Evolutionary conservation across 1,140 invertebrate genomes (phyloP).

Genomic region (Akabosia matsudoensis): DNA sequence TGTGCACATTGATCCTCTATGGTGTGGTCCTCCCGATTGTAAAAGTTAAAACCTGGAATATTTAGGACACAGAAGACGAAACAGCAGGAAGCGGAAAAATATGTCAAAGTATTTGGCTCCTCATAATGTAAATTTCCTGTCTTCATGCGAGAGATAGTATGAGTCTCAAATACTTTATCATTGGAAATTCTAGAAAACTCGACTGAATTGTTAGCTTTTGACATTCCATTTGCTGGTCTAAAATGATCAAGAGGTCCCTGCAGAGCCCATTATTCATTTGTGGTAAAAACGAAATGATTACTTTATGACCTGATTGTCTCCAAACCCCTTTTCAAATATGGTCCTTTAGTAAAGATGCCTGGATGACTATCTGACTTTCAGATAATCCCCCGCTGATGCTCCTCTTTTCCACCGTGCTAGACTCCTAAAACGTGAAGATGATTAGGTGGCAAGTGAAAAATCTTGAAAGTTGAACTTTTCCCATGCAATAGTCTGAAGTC

Average conservation of each 20-base stretch:
- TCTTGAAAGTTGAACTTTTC: too few species aligned
- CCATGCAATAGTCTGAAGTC: too few species aligned
- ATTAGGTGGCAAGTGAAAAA: too few species aligned
- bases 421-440: neutral
- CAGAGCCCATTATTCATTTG: neutral
- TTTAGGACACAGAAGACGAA: neutral
- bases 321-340: neutral
- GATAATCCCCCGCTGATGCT: conserved; percentile 15
- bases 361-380: neutral
- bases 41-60: neutral
- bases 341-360: neutral
- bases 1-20: neutral
- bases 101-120: conserved; percentile 26
- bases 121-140: neutral
- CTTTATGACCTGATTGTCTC: conserved; percentile 19
- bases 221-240: neutral
- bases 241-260: neutral
- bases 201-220: too few species aligned
- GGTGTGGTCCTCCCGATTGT: neutral
- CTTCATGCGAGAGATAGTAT: neutral
- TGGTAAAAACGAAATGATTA: neutral
- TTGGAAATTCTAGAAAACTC: too few species aligned
- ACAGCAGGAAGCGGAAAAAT: neutral
- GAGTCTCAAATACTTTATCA: neutral
- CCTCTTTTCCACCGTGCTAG: neutral